Evolutionary conservation across 2,888 invertebrate genomes (phyloP), one percentile per base, ranked within the genome.

Genomic region (Drosophila koepferae): DNA sequence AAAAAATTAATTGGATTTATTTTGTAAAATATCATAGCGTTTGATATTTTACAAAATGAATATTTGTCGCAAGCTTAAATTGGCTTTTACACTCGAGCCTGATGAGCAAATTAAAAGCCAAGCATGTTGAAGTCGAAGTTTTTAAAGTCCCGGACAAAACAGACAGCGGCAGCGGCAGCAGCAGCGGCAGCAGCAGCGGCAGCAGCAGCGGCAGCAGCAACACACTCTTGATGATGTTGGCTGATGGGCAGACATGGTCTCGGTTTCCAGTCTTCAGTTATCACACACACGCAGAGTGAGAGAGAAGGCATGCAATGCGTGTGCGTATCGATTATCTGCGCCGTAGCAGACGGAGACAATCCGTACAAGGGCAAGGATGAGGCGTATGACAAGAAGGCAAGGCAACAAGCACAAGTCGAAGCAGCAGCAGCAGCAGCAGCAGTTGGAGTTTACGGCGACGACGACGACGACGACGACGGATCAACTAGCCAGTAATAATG

Each of bases 401-500:
- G 49, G 63, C 54, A 64, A 23, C 49, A 55, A 41, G 49, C 18
- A 51, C 51, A 36, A 59, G 48, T 34, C 7, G 20, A 31, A 18
- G 23, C 23, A 28, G 28, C 28, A 4, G 23, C 23, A n/a, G n/a
- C n/a, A n/a, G 16, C 20, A 31, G 34, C 40, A 63, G 64, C 54
- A 67, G 67, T 23, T 54, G 55, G 64, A 66, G 58, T 51, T 51
- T 51, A 51, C 51, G 51, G 18, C 18, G 18, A 51, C 34, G 51
- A 66, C 68, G 68, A 75, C 73, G 79, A 69, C 67, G 70, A 55
- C 41, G 59, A 51, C 38, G 31, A 55, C 74, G 80, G 85, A 85
- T 85, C 85, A 87, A 87, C 85, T 85, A 85, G 85, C 85, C 85
- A 78, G 81, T 86, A 80, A 88, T 86, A 86, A 85, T 90, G 89